A percentile compares a stretch with the other conserved stretches of the same genome.
These are phyloP conservation scores for Piaya cayana DNA, from an alignment of 2,113 vertebrate genomes.

Conservation along the genomic window DNA sequence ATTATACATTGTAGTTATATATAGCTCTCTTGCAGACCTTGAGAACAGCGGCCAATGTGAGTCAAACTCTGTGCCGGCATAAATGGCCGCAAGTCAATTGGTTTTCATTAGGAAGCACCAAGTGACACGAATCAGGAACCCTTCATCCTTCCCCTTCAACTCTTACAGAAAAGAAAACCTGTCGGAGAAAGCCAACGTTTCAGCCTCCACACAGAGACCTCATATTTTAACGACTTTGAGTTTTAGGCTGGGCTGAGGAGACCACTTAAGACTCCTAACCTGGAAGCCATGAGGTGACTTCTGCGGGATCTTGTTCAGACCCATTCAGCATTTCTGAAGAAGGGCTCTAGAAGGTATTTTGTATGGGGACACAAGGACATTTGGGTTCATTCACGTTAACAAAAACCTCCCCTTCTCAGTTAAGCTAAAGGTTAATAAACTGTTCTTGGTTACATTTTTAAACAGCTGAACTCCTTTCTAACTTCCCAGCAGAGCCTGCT, in stretches of 20 bases:
- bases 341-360: background rate
- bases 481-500: background rate
- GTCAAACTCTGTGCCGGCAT: constrained; percentile 12
- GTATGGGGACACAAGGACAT: background rate
- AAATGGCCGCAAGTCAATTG: background rate
- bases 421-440: constrained; percentile 27
- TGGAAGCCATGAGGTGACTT: background rate
- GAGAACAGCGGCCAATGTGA: background rate
- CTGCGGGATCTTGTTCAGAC: background rate
- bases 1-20: constrained; percentile 51
- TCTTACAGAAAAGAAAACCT: background rate
- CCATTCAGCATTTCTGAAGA: background rate
- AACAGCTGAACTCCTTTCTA: background rate
- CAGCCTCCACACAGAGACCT: background rate
- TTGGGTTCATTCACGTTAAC: background rate
- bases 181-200: background rate
- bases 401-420: background rate
- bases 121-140: background rate
- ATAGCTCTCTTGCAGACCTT: constrained; percentile 20
- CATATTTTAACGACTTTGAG: background rate
- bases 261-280: background rate
- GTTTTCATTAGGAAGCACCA: background rate
- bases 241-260: background rate
- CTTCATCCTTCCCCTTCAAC: background rate
- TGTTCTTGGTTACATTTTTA: background rate